These are phyloP conservation scores for Apocheima hispidaria DNA, from an alignment of 2,888 invertebrate species.

Conservation along the genomic window DNA sequence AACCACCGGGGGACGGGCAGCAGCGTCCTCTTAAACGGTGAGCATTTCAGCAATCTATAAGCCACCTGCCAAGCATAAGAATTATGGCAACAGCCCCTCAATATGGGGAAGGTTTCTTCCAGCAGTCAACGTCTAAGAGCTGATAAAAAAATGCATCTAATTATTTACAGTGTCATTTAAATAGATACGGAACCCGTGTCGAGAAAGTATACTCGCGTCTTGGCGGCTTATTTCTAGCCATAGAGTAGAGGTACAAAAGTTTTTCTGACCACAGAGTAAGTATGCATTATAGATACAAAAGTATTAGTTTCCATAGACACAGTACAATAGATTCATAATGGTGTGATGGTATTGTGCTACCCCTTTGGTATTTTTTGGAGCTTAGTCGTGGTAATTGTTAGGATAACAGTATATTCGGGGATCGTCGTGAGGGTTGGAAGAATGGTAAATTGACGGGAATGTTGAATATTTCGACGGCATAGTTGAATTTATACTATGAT, in stretches of 20 bases:
- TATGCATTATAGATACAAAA: slow-evolving; percentile 46
- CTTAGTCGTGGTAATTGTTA: slow-evolving; percentile 59
- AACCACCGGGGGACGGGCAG: no score
- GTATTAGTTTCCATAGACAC: slow-evolving; percentile 50
- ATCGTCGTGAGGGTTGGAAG: slow-evolving; percentile 18
- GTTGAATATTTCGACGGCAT: neutral
- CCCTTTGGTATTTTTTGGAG: slow-evolving; percentile 57
- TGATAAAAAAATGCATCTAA: no score
- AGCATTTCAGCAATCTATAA: no score
- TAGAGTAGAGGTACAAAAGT: slow-evolving; percentile 2
- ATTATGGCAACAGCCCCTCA: no score
- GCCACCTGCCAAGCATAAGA: no score
- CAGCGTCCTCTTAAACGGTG: no score
- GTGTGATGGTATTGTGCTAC: slow-evolving; percentile 51
- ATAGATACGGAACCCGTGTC: slow-evolving; percentile 1
- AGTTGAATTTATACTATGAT: no score
- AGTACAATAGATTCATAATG: slow-evolving; percentile 50
- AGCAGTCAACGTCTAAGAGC: no score
- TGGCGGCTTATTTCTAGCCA: neutral
- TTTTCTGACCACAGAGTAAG: slow-evolving; percentile 30
- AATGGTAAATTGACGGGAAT: neutral
- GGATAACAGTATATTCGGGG: slow-evolving; percentile 51
- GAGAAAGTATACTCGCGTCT: neutral
- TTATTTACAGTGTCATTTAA: no score
- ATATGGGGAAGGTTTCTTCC: no score